Evolutionary conservation across 2,113 vertebrate genomes (phyloP).

Genomic region (Campylorhamphus procurvoides): DNA sequence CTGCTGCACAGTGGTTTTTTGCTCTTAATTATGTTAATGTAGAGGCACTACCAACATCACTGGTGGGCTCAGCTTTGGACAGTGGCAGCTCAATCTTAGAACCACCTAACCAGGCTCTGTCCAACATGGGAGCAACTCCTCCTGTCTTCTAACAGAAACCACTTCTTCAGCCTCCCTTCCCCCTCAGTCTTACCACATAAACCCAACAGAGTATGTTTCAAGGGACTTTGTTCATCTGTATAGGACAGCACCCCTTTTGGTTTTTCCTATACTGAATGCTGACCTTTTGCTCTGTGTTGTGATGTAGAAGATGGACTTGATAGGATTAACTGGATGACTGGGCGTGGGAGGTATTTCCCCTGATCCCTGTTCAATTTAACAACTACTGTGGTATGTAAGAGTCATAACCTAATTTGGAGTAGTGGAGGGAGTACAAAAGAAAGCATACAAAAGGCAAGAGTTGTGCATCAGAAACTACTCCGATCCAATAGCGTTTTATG

Average conservation of each 20-base stretch:
- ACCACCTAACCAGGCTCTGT: neutral
- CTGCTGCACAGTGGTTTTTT: neutral
- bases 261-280: neutral
- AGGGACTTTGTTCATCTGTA: neutral
- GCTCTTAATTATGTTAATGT: neutral
- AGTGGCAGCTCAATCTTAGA: neutral
- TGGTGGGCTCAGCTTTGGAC: neutral
- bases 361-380: conserved; percentile 20
- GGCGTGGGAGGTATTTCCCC: neutral
- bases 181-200: neutral
- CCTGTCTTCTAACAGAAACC: neutral
- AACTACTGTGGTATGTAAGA: neutral
- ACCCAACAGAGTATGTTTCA: neutral
- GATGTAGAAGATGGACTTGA: neutral
- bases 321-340: neutral
- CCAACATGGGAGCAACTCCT: neutral
- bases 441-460: neutral
- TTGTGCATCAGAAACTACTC: neutral
- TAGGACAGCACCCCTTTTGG: neutral
- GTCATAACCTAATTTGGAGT: neutral
- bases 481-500: neutral
- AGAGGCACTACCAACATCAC: neutral
- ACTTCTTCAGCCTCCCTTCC: neutral
- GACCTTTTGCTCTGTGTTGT: neutral
- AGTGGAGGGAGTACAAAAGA: neutral